phyloP scores from a whole-genome alignment of 1,140 invertebrate species.

The Tetranychus urticae region DNA sequence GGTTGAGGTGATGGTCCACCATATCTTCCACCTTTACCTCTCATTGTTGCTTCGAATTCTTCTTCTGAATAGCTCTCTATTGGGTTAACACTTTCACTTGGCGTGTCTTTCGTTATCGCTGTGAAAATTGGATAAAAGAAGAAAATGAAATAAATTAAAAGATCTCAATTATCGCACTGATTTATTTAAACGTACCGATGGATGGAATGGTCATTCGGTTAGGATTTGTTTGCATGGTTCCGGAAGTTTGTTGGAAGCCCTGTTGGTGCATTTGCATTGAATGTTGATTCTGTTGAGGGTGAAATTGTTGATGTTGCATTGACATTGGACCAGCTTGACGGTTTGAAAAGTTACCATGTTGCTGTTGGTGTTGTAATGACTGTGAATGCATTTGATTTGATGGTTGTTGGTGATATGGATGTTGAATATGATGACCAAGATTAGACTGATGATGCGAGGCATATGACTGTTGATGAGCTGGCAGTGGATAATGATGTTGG shows the following conservation, averaged over 20 bases:
- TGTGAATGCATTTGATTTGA: background rate
- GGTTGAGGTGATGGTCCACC: conserved; percentile 20
- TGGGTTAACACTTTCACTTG: conserved; percentile 7
- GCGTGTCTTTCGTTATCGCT: conserved; percentile 11
- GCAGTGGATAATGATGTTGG: background rate
- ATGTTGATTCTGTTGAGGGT: background rate
- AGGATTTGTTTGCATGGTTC: background rate
- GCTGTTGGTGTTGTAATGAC: background rate
- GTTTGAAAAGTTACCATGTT: too few species aligned
- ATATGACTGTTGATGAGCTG: conserved; percentile 2
- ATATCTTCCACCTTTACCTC: conserved; percentile 12
- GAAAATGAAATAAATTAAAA: too few species aligned
- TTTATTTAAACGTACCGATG: background rate
- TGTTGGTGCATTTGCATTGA: background rate
- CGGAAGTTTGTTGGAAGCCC: background rate
- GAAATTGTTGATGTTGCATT: background rate
- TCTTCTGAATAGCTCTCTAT: conserved; percentile 10
- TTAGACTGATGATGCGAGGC: background rate
- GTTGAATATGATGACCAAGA: conserved; percentile 16
- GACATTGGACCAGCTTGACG: too few species aligned
- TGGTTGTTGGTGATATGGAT: conserved; percentile 16
- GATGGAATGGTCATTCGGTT: conserved; percentile 9
- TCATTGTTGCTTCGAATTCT: conserved; percentile 8
- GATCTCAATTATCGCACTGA: too few species aligned
- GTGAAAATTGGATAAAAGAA: background rate